Base-by-base conservation (phyloP, 1,140 invertebrate genomes). In the Drosophila sucinea region DNA sequence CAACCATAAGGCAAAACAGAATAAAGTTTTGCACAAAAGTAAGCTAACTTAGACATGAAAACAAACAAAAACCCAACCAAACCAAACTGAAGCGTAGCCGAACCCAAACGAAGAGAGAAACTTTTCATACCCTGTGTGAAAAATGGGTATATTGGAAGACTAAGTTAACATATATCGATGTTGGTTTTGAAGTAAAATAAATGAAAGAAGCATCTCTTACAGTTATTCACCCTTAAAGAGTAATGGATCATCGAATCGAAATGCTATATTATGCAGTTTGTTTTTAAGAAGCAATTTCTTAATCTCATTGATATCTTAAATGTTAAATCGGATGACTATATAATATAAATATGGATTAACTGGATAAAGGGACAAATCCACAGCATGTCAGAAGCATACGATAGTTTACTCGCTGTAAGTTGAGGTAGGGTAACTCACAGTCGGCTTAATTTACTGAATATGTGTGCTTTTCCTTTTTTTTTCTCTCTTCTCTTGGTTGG, bases 31-130 rank as follows among this genome's bases (percentile, higher is more conserved):
- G 33, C 65, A 81, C 56, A 81, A 70, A 84, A 71, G 81, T 85
- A 70, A 84, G 70, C 73, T 68, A 85, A 78, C 81, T 81, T 77
- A 85, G 81, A 84, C 67, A 78, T 77, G 70, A 68, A 79, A 73
- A 84, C 62, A 87, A 79, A 79, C 79, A 82, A 80, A 81, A 67
- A 11, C 40, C 58, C 35, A 76, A 72, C 38, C 67, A 77, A 72
- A 62, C 67, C 62, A 60, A 77, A 77, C 61, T n/a, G 27, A 29
- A 63, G 60, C 35, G 60, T 7, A 57, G 55, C 55, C 29, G 11
- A 61, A 63, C 51, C 58, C 29, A 51, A 60, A 38, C 73, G 56
- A 60, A 61, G 32, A 56, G 47, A 65, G 38, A 58, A 58, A 58
- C 56, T 58, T 58, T 58, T 58, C 5, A 8, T 51, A 41, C 3